Evolutionary conservation across 2,888 invertebrate species (phyloP).

Genomic region (Hybos culiciformis): DNA sequence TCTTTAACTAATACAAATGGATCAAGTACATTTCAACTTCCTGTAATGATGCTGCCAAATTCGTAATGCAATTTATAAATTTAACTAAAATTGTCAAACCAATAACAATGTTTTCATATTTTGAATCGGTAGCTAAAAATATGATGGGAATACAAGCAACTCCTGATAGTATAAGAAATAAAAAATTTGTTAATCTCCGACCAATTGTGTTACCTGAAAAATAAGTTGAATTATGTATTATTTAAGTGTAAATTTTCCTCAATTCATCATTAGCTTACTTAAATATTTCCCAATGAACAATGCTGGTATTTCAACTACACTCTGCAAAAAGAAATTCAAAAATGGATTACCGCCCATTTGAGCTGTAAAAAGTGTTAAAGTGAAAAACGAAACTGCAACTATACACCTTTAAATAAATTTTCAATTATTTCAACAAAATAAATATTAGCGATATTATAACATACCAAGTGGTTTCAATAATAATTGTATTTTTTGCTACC

Average conservation of each 20-base stretch:
- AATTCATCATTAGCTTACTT: no score
- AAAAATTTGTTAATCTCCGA: constrained; percentile 38
- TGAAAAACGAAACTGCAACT: constrained; percentile 39
- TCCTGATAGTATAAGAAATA: constrained; percentile 34
- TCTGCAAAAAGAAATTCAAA: constrained; percentile 48
- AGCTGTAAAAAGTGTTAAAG: constrained; percentile 40
- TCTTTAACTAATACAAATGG: no score
- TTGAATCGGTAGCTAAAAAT: constrained; percentile 28
- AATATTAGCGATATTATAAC: neutral
- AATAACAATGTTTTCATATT: no score
- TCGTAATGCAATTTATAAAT: constrained; percentile 41
- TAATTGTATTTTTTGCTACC: constrained; percentile 40
- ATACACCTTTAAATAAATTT: constrained; percentile 38
- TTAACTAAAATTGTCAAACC: constrained; percentile 37
- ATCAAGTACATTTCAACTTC: constrained; percentile 46
- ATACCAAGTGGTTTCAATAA: constrained; percentile 44
- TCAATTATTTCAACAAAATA: neutral
- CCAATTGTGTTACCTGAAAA: constrained; percentile 38
- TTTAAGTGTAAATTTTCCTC: neutral
- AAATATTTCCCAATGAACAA: constrained; percentile 42
- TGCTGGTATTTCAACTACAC: constrained; percentile 48
- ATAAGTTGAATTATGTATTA: neutral
- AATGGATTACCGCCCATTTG: constrained; percentile 48
- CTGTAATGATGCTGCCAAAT: constrained; percentile 45
- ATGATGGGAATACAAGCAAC: constrained; percentile 35